phyloP scores from a whole-genome alignment of 2,888 invertebrate genomes.

The Nomada fucata region DNA sequence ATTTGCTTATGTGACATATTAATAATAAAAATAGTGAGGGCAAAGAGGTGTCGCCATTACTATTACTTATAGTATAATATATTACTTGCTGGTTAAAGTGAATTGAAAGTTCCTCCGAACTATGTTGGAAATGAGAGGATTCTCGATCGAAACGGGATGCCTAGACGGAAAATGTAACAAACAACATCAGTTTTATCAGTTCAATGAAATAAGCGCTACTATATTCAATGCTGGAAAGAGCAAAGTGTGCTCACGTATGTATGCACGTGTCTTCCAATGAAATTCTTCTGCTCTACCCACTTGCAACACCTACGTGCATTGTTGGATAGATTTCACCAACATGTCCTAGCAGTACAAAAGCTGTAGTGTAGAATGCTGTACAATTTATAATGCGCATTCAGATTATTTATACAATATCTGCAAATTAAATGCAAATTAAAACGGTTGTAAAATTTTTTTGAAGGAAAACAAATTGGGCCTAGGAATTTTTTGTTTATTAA shows the following conservation, averaged over 20 bases:
- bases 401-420: background rate
- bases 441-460: too few relatives aligned
- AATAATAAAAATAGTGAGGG: too few relatives aligned
- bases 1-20: too few relatives aligned
- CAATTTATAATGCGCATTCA: background rate
- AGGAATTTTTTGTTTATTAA: too few relatives aligned
- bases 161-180: slow-evolving; percentile 5
- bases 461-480: too few relatives aligned
- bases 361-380: background rate
- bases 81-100: background rate
- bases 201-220: background rate
- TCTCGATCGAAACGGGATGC: background rate
- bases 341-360: background rate
- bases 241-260: slow-evolving; percentile 1
- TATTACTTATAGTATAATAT: background rate
- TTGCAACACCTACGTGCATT: slow-evolving; percentile 15
- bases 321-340: slow-evolving; percentile 22
- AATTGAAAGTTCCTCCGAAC: background rate
- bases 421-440: background rate
- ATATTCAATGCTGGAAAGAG: background rate
- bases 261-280: slow-evolving; percentile 25
- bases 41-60: background rate
- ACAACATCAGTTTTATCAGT: background rate
- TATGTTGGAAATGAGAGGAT: background rate
- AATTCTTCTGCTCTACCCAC: slow-evolving; percentile 23